Evolutionary conservation across 2,797 vertebrate species (phyloP).

Genomic region (Pygocentrus nattereri): DNA sequence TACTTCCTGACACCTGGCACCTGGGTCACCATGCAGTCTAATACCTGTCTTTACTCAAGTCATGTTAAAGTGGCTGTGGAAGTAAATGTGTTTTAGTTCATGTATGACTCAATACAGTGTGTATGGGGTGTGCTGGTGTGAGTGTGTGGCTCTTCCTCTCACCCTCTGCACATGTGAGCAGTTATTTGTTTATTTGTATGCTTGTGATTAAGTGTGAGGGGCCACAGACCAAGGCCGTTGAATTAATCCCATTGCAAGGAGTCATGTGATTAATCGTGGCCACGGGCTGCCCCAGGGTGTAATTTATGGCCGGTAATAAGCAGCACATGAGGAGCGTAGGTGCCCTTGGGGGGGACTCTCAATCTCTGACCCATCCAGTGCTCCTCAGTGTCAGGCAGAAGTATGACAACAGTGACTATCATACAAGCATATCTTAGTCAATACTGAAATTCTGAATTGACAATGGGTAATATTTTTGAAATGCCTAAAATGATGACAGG

Average conservation of each 20-base stretch:
- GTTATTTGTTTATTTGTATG: constrained; percentile 35
- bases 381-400: constrained; percentile 33
- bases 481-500: no score
- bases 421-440: constrained; percentile 25
- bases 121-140: constrained; percentile 2
- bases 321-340: constrained; percentile 36
- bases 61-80: background rate
- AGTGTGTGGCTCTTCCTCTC: constrained; percentile 18
- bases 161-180: background rate
- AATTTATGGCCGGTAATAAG: constrained; percentile 56
- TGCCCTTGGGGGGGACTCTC: constrained; percentile 51
- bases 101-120: background rate
- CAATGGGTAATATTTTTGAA: no score
- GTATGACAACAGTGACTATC: constrained; percentile 39
- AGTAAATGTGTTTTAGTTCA: background rate
- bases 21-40: background rate
- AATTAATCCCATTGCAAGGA: constrained; percentile 48
- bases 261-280: constrained; percentile 59
- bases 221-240: constrained; percentile 48
- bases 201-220: constrained; percentile 22
- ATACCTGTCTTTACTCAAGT: background rate
- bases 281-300: constrained; percentile 23
- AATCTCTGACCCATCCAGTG: constrained; percentile 41
- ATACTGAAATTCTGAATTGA: background rate
- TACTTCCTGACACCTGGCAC: constrained; percentile 7